Evolutionary conservation across 1,140 invertebrate genomes (phyloP).

Genomic region (Periplaneta americana): DNA sequence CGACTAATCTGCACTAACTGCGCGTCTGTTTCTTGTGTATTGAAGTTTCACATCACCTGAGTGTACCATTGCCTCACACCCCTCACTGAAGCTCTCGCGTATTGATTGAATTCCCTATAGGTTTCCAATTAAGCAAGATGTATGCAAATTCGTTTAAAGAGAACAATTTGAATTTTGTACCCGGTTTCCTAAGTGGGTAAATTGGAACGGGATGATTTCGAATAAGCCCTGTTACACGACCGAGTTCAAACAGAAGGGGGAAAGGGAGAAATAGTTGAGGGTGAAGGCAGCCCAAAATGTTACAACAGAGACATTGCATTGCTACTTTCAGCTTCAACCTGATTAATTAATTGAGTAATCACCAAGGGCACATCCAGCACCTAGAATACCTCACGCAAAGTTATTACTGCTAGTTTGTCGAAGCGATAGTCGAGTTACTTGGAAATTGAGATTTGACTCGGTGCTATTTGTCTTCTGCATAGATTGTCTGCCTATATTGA

Average conservation of each 20-base stretch:
- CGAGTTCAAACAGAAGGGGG: neutral
- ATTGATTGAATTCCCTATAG: conserved; percentile 5
- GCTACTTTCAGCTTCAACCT: neutral
- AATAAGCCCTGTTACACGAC: neutral
- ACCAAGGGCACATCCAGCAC: neutral
- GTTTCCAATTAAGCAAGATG: neutral
- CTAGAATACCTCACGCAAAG: neutral
- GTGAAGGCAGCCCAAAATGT: neutral
- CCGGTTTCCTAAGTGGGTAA: neutral
- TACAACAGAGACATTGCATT: neutral
- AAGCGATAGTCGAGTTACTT: neutral
- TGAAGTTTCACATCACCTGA: neutral
- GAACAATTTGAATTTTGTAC: conserved; percentile 4
- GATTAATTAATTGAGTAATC: neutral
- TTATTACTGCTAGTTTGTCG: neutral
- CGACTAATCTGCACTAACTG: too few species aligned
- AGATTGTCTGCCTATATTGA: too few species aligned
- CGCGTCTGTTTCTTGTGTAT: too few species aligned
- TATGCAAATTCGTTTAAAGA: conserved; percentile 8
- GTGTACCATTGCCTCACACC: neutral
- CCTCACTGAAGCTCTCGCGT: neutral
- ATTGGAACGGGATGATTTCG: neutral
- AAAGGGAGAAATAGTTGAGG: too few species aligned
- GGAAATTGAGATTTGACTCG: neutral
- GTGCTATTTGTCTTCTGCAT: too few species aligned